A percentile compares a stretch with the other conserved stretches of the same genome.
Evolutionary conservation across 2,113 vertebrate genomes (phyloP).

Genomic region (Dipodomys stephensi): DNA sequence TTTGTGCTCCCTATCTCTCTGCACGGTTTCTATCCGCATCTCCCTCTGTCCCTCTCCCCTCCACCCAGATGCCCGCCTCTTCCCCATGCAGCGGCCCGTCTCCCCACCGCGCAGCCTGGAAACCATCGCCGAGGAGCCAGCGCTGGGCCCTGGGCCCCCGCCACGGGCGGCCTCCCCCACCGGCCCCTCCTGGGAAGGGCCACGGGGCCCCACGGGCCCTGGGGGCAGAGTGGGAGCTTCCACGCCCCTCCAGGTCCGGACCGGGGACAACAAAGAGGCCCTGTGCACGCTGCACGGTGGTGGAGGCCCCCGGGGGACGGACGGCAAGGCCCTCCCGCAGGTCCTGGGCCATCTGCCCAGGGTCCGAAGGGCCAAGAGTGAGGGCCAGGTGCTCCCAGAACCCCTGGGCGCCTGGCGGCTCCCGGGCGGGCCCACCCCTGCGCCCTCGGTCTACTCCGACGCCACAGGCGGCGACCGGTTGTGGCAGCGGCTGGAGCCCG

Average conservation of each 20-base stretch:
- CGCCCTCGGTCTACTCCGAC: slow-evolving; percentile 90
- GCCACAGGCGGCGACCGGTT: slow-evolving; percentile 91
- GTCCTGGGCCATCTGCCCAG: slow-evolving; percentile 53
- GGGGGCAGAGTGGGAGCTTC: slow-evolving; percentile 23
- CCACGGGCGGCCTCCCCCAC: not conserved
- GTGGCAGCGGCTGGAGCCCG: slow-evolving; percentile 93
- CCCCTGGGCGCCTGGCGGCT: slow-evolving; percentile 49
- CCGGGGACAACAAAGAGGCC: not conserved
- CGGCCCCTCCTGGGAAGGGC: slow-evolving; percentile 73
- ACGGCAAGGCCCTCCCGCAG: not conserved
- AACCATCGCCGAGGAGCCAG: slow-evolving; percentile 90
- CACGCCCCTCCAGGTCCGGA: not conserved
- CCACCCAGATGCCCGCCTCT: slow-evolving; percentile 85
- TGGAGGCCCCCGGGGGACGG: not conserved
- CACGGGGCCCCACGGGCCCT: slow-evolving; percentile 1
- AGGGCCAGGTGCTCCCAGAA: slow-evolving; percentile 85
- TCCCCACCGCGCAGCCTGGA: slow-evolving; percentile 89
- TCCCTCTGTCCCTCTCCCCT: not conserved
- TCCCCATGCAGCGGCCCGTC: slow-evolving; percentile 86
- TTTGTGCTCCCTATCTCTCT: accelerated
- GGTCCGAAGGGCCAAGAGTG: slow-evolving; percentile 87
- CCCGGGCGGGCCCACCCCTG: slow-evolving; percentile 80
- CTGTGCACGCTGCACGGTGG: accelerated
- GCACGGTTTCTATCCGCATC: accelerated
- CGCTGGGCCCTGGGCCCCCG: slow-evolving; percentile 67